Percentiles rank a stretch among this genome's conserved stretches.
Conservation (phyloP, 1,140 invertebrate genomes). For the Diorhabda sublineata region DNA sequence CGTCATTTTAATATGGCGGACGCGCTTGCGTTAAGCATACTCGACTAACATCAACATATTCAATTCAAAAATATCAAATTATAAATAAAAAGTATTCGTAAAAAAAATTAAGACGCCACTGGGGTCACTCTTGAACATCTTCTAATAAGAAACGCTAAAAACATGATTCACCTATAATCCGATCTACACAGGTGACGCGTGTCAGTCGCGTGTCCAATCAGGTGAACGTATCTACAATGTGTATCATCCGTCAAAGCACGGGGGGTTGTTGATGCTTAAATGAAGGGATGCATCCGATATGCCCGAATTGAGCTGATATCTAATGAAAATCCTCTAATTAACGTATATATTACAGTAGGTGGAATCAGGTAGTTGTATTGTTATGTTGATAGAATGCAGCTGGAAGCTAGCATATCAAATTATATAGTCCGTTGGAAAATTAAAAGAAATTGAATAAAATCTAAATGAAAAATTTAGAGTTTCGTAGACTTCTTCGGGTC, state of each 20-base stretch:
- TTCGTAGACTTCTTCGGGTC: no score
- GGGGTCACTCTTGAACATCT: no score
- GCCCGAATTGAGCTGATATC: background rate
- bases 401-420: no score
- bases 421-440: no score
- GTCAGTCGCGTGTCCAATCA: constrained; percentile 33
- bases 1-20: no score
- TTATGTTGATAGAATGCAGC: background rate
- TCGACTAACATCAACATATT: no score
- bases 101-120: no score
- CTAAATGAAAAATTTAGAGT: no score
- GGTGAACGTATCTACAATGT: constrained; percentile 10
- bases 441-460: no score
- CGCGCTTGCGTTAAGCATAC: no score
- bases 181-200: constrained; percentile 34
- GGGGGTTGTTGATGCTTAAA: constrained; percentile 9
- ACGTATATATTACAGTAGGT: background rate
- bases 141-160: constrained; percentile 7
- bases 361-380: background rate
- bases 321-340: constrained; percentile 3
- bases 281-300: background rate
- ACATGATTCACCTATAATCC: constrained; percentile 32
- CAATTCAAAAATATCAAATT: no score
- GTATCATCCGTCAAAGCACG: constrained; percentile 13
- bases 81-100: no score